Evolutionary conservation across 2,113 vertebrate species (phyloP), one percentile per base, ranked within the genome.

Genomic region (Nanorana parkeri): DNA sequence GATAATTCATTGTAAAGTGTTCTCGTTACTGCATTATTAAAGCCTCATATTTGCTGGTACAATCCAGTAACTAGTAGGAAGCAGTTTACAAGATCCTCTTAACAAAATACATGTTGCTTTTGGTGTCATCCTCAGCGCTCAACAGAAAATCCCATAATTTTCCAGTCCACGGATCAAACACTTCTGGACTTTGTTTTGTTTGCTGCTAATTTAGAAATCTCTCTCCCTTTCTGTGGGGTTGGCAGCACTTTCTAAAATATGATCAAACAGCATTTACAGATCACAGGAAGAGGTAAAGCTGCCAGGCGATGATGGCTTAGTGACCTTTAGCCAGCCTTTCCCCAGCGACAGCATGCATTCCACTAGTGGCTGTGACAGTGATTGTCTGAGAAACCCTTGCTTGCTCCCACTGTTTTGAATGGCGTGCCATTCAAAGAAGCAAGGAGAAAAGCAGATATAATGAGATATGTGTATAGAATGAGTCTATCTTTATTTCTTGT

Each of bases 241-340:
- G 54, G 66, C 77, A 79, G 65, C 52, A 58, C 23, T 21, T 68
- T 54, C 20, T 36, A 56, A n/a, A 41, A 21, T 55, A 2, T 47
- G 52, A 79, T 79, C 29, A 69, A 79, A 79, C 77, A 69, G 52
- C 66, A 68, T 68, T 69, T 68, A 68, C 77, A 54, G 75, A 77
- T 77, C 75, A 66, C 36, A 77, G 41, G 75, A 66, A 68, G 52
- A n/a, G 32, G 36, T 21, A n/a, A 19, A 67, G 47, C 64, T 68
- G 54, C 77, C 54, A 47, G 77, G 55, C 17, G 54, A 17, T 66
- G 56, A 47, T 24, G 36, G 36, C 21, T 23, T 66, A 21, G 17
- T 77, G 75, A 77, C 75, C 61, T 77, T 77, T 66, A 65, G 29
- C 17, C 24, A 29, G 24, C 17, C 17, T n/a, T 47, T 77, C 74